A percentile compares a stretch with the other conserved stretches of the same genome.
These are phyloP conservation scores for Otis tarda DNA, from an alignment of 2,113 vertebrate species.

Conservation along the genomic window DNA sequence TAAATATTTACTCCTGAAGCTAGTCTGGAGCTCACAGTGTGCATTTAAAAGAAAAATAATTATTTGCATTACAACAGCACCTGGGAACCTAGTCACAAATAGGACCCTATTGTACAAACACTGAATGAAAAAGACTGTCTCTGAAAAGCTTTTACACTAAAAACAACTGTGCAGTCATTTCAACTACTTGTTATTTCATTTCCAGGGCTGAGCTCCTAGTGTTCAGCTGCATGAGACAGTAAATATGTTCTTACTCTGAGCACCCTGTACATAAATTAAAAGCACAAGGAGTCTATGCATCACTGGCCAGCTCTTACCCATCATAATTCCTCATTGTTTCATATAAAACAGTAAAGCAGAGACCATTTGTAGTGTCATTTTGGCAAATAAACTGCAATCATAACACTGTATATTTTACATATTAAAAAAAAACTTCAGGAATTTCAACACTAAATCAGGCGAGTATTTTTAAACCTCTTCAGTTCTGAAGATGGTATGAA, in stretches of 20 bases:
- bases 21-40: background rate
- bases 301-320: background rate
- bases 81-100: constrained; percentile 27
- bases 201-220: background rate
- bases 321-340: background rate
- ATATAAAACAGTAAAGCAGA: background rate
- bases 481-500: constrained; percentile 7
- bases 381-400: background rate
- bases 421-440: background rate
- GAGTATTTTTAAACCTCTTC: background rate
- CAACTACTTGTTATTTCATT: background rate
- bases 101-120: background rate
- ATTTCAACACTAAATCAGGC: background rate
- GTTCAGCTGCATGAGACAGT: background rate
- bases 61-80: constrained; percentile 23
- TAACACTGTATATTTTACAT: background rate
- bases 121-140: background rate
- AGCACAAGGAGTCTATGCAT: background rate
- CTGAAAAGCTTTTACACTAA: constrained; percentile 4
- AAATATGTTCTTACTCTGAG: constrained; percentile 11
- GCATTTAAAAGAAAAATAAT: background rate
- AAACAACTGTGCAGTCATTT: background rate
- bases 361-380: background rate
- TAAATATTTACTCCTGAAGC: constrained; percentile 58
- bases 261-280: background rate